Evolutionary conservation across 2,888 invertebrate genomes (phyloP), one percentile per base, ranked within the genome.

Genomic region (Lasioglossum malachurum): DNA sequence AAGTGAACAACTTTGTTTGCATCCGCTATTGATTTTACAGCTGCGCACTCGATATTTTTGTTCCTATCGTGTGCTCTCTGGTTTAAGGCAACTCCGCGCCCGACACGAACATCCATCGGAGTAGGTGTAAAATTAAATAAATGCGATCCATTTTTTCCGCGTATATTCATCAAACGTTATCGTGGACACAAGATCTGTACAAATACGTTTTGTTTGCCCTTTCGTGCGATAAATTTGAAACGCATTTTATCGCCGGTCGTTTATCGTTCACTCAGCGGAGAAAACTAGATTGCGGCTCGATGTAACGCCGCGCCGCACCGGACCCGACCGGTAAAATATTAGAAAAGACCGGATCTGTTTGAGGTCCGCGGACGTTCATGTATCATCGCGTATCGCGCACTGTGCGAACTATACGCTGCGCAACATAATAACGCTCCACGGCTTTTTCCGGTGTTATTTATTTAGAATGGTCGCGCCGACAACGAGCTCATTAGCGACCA

Each of bases 121-220:
- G 8, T 23, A 53, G 35, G 14, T 79, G 53, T 72, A 57, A 78
- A 86, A 88, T 80, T 75, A 81, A 84, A 88, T 75, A 82, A 76
- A 75, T 60, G 74, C 60, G 57, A 78, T 71, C 35, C 44, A 49
- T 69, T 60, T 74, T 87, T 49, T 35, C 44, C n/a, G 8, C 72
- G 44, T 14, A 19, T 73, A 49, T 89, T 78, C 82, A 64, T 80
- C 80, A 71, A 31, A 16, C 53, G 31, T 27, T 78, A 86, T 81
- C 85, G 67, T 12, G 14, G 38, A 46, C 35, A 19, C 46, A 71
- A 80, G 64, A 85, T 80, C 75, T 57, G 76, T 38, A 80, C 72
- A 80, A 78, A 84, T 80, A 84, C 44, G 71, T 80, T 78, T 49
- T 73, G 60, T 78, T 84, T 73, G 41, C 57, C 57, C 19, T 75